Evolutionary conservation across 2,113 vertebrate species (phyloP).

Genomic region (Sebastes schlegelii): DNA sequence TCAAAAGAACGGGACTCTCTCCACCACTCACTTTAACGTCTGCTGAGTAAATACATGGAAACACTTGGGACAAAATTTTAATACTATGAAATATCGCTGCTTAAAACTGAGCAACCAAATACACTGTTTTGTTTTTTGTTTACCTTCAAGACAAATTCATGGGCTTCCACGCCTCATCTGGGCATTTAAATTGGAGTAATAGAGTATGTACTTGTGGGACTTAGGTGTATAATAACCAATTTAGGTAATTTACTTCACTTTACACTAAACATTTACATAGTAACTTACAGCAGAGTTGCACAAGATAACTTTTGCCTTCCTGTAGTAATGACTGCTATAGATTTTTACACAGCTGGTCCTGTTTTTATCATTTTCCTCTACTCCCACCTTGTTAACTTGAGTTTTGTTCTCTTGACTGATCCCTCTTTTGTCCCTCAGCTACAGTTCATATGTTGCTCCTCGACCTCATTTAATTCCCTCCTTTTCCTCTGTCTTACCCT

Average conservation of each 20-base stretch:
- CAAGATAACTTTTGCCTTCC: constrained; percentile 7
- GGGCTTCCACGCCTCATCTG: background rate
- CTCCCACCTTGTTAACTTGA: constrained; percentile 69
- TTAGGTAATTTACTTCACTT: background rate
- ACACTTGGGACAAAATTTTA: background rate
- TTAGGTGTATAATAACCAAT: background rate
- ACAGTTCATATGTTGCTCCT: constrained; percentile 58
- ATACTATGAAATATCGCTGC: background rate
- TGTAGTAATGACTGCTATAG: background rate
- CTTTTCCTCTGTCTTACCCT: constrained; percentile 51
- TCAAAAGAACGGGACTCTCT: background rate
- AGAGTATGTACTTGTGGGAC: background rate
- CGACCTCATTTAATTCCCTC: constrained; percentile 69
- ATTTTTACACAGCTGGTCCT: constrained; percentile 14
- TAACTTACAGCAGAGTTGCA: background rate
- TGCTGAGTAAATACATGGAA: background rate
- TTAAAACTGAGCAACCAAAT: background rate
- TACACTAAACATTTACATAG: background rate
- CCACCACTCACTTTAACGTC: background rate
- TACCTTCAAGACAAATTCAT: background rate
- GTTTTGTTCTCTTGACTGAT: constrained; percentile 74
- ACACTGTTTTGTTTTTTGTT: too few species aligned
- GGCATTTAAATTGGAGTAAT: background rate
- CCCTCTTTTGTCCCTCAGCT: constrained; percentile 64
- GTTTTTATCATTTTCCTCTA: constrained; percentile 45